A percentile compares a stretch with the other conserved stretches of the same genome.
phyloP scores from a whole-genome alignment of 64 coral and sea anemone species.

The Astreopora myriophthalma region DNA sequence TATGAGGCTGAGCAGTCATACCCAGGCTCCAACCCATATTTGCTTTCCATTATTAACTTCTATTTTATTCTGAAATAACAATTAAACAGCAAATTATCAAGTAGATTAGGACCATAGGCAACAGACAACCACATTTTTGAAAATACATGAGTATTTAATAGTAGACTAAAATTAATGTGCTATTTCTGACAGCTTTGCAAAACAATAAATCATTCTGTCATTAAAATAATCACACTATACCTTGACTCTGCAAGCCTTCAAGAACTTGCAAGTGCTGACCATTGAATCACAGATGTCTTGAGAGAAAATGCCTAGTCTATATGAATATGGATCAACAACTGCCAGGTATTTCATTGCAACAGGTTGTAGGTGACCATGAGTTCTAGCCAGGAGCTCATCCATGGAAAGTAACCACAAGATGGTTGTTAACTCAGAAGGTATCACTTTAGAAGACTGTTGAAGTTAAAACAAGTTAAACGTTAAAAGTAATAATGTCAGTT shows the following conservation, averaged over 20 bases:
- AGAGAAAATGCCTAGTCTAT: constrained; percentile 29
- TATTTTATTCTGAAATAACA: no score
- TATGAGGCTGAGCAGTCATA: no score
- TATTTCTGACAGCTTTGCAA: not conserved
- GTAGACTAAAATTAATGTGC: no score
- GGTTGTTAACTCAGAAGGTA: constrained; percentile 73
- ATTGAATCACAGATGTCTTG: constrained; percentile 64
- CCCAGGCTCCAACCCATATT: no score
- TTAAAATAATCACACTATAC: constrained; percentile 1
- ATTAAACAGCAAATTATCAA: no score
- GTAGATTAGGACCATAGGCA: no score
- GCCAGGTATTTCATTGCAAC: constrained; percentile 65
- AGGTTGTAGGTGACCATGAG: constrained; percentile 54
- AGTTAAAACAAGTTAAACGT: no score
- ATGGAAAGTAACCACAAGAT: constrained; percentile 84
- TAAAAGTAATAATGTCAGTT: no score
- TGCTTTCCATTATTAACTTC: no score
- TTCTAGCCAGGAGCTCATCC: constrained; percentile 70
- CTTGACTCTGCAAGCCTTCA: constrained; percentile 77
- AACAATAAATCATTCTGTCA: not conserved
- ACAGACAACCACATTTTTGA: no score
- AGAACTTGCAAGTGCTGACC: constrained; percentile 65
- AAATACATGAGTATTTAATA: no score
- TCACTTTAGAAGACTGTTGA: constrained; percentile 48
- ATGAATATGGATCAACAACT: constrained; percentile 66